Evolutionary conservation across 2,888 invertebrate genomes (phyloP).

Genomic region (Heliconius ethilla): DNA sequence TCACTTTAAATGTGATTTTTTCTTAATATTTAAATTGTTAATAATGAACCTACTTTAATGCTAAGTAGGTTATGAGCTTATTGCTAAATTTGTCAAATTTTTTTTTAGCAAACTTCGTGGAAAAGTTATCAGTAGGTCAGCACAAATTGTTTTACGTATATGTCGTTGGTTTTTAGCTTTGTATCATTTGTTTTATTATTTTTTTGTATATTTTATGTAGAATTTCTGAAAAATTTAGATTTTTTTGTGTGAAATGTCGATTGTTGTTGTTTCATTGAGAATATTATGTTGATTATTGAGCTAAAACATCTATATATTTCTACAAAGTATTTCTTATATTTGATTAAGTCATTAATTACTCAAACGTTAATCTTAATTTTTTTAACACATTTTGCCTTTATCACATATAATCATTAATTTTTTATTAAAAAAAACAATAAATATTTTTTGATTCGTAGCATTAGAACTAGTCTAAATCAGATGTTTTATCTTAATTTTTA

Average conservation of each 20-base stretch:
- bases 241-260: background rate
- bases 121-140: slow-evolving; percentile 90
- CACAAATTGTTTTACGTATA: slow-evolving; percentile 59
- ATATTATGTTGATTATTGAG: background rate
- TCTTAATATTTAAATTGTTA: background rate
- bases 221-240: background rate
- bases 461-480: background rate
- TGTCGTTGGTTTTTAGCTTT: slow-evolving; percentile 42
- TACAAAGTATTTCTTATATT: background rate
- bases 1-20: slow-evolving; percentile 1
- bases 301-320: slow-evolving; percentile 8
- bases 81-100: slow-evolving; percentile 61
- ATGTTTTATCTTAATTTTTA: slow-evolving; percentile 33
- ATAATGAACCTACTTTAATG: slow-evolving; percentile 25
- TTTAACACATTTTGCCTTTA: background rate
- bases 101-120: slow-evolving; percentile 90
- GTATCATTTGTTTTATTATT: slow-evolving; percentile 23
- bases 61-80: slow-evolving; percentile 41
- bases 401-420: background rate
- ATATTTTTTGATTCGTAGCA: background rate
- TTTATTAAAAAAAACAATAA: background rate
- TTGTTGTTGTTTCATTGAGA: background rate
- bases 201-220: slow-evolving; percentile 3
- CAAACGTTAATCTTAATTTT: background rate
- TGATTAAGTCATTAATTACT: background rate